Evolutionary conservation across 2,888 invertebrate genomes (phyloP), one percentile per base, ranked within the genome.

Genomic region (Rhopalosiphum nymphaeae): DNA sequence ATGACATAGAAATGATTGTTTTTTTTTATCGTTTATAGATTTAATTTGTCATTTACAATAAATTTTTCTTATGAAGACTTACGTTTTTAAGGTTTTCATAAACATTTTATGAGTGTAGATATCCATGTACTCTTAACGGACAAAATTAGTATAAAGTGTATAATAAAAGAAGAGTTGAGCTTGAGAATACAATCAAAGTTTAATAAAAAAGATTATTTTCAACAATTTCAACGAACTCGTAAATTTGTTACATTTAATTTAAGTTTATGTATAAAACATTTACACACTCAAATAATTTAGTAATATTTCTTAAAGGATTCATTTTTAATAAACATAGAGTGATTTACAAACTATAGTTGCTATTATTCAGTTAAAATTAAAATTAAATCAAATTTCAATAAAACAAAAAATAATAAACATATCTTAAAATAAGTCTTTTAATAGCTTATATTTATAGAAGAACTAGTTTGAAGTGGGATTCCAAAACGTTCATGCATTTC

Each of bases 111-210:
- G n/a, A 4, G 4, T n/a, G 2, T 67, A 13, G 16, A 5, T 1
- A 16, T 0, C 16, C 5, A 5, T 1, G 13, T 1, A 0, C 0
- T 67, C 1, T n/a, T 67, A 67, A 67, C 16, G n/a, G n/a, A n/a
- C 29, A 61, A 29, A 26, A 61, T 61, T 29, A 11, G 49, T 49
- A 11, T 49, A 10, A 53, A 16, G 4, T 13, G 4, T 5, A n/a
- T n/a, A 78, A 78, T n/a, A 36, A 78, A 78, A 36, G 1, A 78
- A 36, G 1, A 36, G 7, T 78, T 36, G 67, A 67, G 13, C n/a
- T 13, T 16, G 61, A 13, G n/a, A 11, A 4, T n/a, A 67, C 67
- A 67, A 13, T n/a, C 1, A 13, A 67, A 21, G 36, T 21, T 36
- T 2, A 78, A 36, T 78, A 16, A 36, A 2, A 67, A 67, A n/a